Base-by-base conservation (phyloP, 2,888 invertebrate genomes). In the Cataglyphis cursor region DNA sequence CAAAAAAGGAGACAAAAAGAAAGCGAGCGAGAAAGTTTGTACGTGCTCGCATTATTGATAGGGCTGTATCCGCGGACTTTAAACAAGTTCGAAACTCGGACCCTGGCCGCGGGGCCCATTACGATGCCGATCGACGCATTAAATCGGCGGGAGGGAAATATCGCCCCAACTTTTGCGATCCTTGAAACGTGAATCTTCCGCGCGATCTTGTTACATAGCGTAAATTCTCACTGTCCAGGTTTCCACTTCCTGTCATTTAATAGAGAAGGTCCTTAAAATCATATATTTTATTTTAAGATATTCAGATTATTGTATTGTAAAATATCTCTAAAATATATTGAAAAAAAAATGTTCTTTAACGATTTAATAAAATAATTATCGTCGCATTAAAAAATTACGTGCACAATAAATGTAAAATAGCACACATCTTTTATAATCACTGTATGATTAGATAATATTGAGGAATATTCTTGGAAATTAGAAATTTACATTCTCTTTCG, bases 81-180 rank as follows among this genome's bases (percentile, higher is more conserved):
- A 87, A 90, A 90, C 87, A 92, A 92, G 89, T 90, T 92, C 18
- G 70, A 62, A 90, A 91, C 85, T 91, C 81, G 84, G 81, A 86
- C 82, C 83, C 82, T 81, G 66, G 80, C 82, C 76, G 75, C 84
- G 70, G 80, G 78, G 76, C 38, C 84, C 85, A 85, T 91, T 89
- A 75, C 81, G 84, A 59, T 74, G 82, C 61, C 89, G 84, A 87
- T 89, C 87, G 83, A 62, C 65, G 68, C 88, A 88, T 89, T 89
- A 90, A 90, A 90, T 28, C 75, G 84, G 66, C 41, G 59, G 44
- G 65, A 73, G 85, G 85, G 73, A 70, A 78, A 70, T 81, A 65
- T 86, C 83, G 44, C 80, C 28, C 82, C 28, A 90, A 91, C 83
- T 90, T 90, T 90, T 57, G 76, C 83, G 76, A 88, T 90, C 85